These are phyloP conservation scores for Gymnocypris eckloni DNA, from an alignment of 2,797 vertebrate species.

Conservation along the genomic window DNA sequence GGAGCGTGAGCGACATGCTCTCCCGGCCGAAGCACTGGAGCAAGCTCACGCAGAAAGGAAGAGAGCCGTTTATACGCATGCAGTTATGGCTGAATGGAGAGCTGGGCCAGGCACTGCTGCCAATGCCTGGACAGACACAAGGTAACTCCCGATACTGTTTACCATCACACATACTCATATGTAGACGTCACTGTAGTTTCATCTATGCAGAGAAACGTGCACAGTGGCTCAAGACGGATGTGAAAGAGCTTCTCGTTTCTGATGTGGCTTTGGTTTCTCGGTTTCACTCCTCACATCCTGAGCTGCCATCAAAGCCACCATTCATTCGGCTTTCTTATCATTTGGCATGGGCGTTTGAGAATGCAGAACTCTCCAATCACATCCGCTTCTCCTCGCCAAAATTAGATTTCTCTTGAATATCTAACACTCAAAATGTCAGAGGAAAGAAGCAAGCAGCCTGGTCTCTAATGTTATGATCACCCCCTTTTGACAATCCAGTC, in stretches of 20 bases:
- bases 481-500: not conserved
- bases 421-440: not conserved
- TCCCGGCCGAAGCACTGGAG: constrained; percentile 92
- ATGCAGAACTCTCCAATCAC: constrained; percentile 26
- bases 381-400: not conserved
- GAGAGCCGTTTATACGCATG: constrained; percentile 93
- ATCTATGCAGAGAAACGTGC: constrained; percentile 3
- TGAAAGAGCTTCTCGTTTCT: constrained; percentile 37
- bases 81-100: constrained; percentile 93
- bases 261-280: constrained; percentile 47
- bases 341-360: constrained; percentile 12
- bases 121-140: constrained; percentile 83
- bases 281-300: constrained; percentile 37
- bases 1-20: constrained; percentile 93
- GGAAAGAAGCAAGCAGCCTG: not conserved
- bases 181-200: constrained; percentile 7
- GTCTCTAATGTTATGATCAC: not conserved
- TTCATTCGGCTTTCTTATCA: constrained; percentile 38
- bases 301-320: constrained; percentile 40
- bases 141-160: constrained; percentile 71
- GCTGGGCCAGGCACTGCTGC: constrained; percentile 87
- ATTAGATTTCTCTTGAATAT: constrained; percentile 13
- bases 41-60: constrained; percentile 92
- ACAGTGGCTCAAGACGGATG: constrained; percentile 34
- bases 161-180: constrained; percentile 40